phyloP scores from a whole-genome alignment of 1,140 invertebrate species.

The Sitophilus oryzae region DNA sequence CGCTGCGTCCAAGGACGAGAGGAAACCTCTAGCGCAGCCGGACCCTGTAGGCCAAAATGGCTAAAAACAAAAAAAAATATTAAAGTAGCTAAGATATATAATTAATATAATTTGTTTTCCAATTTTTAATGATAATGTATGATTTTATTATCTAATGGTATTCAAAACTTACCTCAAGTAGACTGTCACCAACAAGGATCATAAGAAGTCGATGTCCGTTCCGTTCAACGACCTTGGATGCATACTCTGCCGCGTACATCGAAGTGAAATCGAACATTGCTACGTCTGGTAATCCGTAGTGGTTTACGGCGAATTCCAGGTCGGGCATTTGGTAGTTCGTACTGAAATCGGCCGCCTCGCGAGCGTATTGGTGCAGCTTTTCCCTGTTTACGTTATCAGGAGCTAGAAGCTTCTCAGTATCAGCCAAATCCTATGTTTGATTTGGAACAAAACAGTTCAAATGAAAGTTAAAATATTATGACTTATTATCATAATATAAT shows the following conservation, averaged over 20 bases:
- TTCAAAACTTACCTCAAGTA: conserved; percentile 73
- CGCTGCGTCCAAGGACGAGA: conserved; percentile 91
- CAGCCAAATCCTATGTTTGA: conserved; percentile 86
- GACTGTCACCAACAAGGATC: conserved; percentile 90
- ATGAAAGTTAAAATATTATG: too few species aligned
- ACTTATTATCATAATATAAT: too few species aligned
- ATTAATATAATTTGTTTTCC: neutral
- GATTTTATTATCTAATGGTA: neutral
- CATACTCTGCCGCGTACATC: conserved; percentile 96
- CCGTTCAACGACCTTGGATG: conserved; percentile 72
- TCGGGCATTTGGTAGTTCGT: conserved; percentile 86
- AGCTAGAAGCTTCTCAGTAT: conserved; percentile 81
- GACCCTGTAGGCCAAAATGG: conserved; percentile 98
- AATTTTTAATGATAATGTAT: neutral
- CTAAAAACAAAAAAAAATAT: conserved; percentile 41
- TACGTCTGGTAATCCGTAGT: conserved; percentile 95
- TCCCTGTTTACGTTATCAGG: conserved; percentile 88
- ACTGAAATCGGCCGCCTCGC: conserved; percentile 93
- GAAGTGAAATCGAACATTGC: conserved; percentile 99
- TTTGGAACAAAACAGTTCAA: too few species aligned
- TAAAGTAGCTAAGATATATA: neutral
- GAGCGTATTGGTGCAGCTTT: conserved; percentile 84
- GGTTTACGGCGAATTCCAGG: conserved; percentile 95
- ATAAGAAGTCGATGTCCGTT: conserved; percentile 75
- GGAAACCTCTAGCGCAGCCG: conserved; percentile 93